Conservation (phyloP, 37 sponge, comb jelly and placozoan species). For the Bolinopsis microptera region DNA sequence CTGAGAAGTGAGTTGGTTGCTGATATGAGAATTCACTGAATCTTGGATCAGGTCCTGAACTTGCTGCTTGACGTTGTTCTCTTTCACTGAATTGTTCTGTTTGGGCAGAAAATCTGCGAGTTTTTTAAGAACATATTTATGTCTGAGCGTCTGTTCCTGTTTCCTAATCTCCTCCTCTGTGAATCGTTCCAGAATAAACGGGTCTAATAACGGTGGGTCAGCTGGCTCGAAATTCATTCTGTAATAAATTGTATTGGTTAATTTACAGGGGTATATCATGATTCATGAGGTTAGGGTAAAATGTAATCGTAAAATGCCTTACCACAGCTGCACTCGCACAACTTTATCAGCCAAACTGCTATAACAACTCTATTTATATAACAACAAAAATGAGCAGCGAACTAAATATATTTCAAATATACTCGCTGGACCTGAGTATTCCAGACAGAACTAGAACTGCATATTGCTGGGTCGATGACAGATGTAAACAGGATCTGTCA, state of each 20-base stretch:
- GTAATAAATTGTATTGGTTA: too few relatives aligned
- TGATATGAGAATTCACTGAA: background rate
- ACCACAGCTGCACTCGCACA: background rate
- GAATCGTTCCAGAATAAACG: slow-evolving; percentile 18
- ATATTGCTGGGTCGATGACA: background rate
- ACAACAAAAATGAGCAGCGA: background rate
- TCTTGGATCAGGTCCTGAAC: background rate
- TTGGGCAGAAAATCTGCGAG: slow-evolving; percentile 10
- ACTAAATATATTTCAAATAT: background rate
- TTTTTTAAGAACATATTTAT: slow-evolving; percentile 13
- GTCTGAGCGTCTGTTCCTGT: background rate
- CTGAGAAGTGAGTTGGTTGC: background rate
- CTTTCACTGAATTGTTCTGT: background rate
- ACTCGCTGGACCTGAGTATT: background rate
- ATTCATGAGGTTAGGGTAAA: too few relatives aligned
- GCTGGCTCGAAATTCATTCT: slow-evolving; percentile 53
- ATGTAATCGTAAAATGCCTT: too few relatives aligned
- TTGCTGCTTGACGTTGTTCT: background rate
- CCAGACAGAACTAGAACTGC: background rate
- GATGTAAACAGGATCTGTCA: background rate
- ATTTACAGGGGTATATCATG: too few relatives aligned
- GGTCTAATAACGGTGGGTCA: slow-evolving; percentile 22
- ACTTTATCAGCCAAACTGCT: background rate
- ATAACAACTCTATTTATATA: background rate
- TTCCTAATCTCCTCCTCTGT: slow-evolving; percentile 17